These are phyloP conservation scores for Hypocryptadius cinnamomeus DNA, from an alignment of 2,113 vertebrate species.

Conservation along the genomic window DNA sequence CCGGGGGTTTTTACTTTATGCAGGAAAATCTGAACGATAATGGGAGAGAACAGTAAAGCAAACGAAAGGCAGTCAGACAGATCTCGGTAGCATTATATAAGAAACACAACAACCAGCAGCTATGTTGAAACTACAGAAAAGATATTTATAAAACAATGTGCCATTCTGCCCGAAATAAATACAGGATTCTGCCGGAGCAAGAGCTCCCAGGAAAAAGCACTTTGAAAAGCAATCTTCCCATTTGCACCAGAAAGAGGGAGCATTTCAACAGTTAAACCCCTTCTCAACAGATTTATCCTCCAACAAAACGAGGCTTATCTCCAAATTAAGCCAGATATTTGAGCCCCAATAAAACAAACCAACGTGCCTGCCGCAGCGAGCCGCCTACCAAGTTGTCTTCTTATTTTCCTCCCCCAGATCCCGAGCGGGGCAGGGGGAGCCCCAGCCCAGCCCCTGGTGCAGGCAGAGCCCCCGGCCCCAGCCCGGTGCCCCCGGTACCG, in stretches of 20 bases:
- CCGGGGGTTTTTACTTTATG: background rate
- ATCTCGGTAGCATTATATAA: conserved; percentile 38
- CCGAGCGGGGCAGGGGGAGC: background rate
- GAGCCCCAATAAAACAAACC: conserved; percentile 41
- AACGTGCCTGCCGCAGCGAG: background rate
- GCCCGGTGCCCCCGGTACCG: background rate
- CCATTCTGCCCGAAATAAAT: conserved; percentile 50
- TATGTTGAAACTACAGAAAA: conserved; percentile 36
- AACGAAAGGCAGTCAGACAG: background rate
- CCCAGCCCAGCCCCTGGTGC: background rate
- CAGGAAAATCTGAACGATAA: conserved; percentile 31
- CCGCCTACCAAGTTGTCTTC: background rate
- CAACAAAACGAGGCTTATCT: conserved; percentile 32
- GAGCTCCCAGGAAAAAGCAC: conserved; percentile 30
- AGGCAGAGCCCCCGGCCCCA: background rate
- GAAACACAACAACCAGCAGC: conserved; percentile 44
- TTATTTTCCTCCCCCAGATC: background rate
- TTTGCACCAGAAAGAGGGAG: conserved; percentile 37
- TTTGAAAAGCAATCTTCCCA: conserved; percentile 27
- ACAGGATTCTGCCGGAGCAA: background rate
- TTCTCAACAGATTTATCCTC: conserved; percentile 35
- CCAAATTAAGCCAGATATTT: conserved; percentile 45
- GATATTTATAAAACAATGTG: conserved; percentile 53
- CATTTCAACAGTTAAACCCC: conserved; percentile 43
- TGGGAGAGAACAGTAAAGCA: background rate